Conservation (phyloP, 2,888 invertebrate genomes). For the Horisme vitalbata region DNA sequence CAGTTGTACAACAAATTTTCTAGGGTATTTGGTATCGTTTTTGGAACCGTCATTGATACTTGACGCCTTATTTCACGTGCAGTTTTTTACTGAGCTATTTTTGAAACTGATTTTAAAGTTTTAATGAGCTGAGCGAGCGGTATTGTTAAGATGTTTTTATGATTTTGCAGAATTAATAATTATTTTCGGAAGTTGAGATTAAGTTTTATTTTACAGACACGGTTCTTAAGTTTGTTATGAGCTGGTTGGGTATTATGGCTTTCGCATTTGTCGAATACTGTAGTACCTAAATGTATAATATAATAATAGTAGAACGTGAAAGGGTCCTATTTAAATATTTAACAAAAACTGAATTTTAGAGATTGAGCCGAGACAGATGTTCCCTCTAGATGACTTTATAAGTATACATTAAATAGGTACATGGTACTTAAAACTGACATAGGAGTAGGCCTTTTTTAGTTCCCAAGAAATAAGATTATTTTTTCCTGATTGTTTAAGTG, state of each 20-base stretch:
- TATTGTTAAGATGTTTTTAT: constrained; percentile 31
- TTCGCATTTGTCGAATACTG: too few relatives aligned
- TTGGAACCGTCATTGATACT: constrained; percentile 64
- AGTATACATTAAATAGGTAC: too few relatives aligned
- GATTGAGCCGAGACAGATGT: too few relatives aligned
- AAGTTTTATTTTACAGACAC: not conserved
- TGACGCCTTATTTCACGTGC: constrained; percentile 57
- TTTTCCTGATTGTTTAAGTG: too few relatives aligned
- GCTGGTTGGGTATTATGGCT: not conserved
- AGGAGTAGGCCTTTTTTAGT: too few relatives aligned
- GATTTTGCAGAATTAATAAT: constrained; percentile 22
- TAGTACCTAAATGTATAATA: too few relatives aligned
- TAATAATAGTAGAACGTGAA: too few relatives aligned
- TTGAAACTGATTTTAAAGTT: constrained; percentile 40
- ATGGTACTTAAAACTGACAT: too few relatives aligned
- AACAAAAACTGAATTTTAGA: too few relatives aligned
- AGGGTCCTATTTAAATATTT: too few relatives aligned
- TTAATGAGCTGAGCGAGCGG: constrained; percentile 16
- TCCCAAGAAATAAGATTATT: too few relatives aligned
- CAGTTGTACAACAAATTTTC: constrained; percentile 29
- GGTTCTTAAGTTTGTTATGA: not conserved
- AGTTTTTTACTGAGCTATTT: constrained; percentile 48
- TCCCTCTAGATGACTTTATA: too few relatives aligned
- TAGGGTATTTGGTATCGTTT: constrained; percentile 51
- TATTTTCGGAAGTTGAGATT: constrained; percentile 9